Evolutionary conservation across 1,140 invertebrate genomes (phyloP).

Genomic region (Drosophila sp.): DNA sequence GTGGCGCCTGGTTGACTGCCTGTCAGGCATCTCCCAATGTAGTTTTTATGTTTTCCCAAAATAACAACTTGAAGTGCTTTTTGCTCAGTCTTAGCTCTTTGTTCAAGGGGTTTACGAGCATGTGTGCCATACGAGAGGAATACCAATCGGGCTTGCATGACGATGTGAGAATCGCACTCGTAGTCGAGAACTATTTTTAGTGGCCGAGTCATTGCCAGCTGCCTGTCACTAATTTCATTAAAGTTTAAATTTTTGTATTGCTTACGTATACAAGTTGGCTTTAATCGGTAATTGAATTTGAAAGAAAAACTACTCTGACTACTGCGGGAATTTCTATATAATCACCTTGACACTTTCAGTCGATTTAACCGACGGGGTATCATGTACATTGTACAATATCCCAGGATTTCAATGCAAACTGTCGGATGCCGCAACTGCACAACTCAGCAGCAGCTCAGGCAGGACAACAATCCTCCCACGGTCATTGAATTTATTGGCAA

Average conservation of each 20-base stretch:
- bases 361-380: slow-evolving; percentile 42
- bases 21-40: slow-evolving; percentile 1
- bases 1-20: slow-evolving; percentile 36
- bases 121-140: slow-evolving; percentile 11
- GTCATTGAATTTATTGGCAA: slow-evolving; percentile 65
- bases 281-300: not conserved
- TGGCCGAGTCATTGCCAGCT: slow-evolving; percentile 26
- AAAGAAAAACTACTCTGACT: slow-evolving; percentile 9
- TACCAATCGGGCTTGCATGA: slow-evolving; percentile 22
- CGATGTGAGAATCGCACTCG: not conserved
- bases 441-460: slow-evolving; percentile 16
- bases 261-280: not conserved
- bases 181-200: slow-evolving; percentile 12
- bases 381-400: not conserved
- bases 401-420: slow-evolving; percentile 26
- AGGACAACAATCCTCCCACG: slow-evolving; percentile 21
- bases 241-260: slow-evolving; percentile 38
- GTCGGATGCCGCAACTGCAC: slow-evolving; percentile 65
- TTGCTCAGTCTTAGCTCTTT: slow-evolving; percentile 13
- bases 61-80: slow-evolving; percentile 24
- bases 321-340: slow-evolving; percentile 40
- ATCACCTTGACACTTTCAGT: slow-evolving; percentile 63
- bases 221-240: slow-evolving; percentile 32
- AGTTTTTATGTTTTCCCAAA: slow-evolving; percentile 21
- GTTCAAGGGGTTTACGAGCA: slow-evolving; percentile 18